phyloP scores from a whole-genome alignment of 2,888 invertebrate species.

The Papilio gigon region DNA sequence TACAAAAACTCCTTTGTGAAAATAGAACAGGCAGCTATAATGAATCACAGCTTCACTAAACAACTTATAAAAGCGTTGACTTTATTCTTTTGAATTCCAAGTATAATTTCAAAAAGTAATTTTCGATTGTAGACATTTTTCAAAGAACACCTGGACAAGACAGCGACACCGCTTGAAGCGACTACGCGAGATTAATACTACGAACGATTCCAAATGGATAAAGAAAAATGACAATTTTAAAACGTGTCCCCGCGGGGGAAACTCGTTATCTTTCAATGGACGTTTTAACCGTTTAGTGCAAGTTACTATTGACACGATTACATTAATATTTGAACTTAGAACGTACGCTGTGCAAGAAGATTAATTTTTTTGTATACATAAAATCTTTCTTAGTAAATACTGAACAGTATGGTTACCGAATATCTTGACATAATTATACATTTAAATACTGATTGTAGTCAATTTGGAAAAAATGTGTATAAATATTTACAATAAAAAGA shows the following conservation, averaged over 20 bases:
- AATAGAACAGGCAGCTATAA: neutral
- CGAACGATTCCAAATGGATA: slow-evolving; percentile 77
- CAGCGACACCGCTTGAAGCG: slow-evolving; percentile 72
- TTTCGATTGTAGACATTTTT: slow-evolving; percentile 51
- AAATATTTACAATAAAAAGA: too few relatives aligned
- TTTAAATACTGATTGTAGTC: too few relatives aligned
- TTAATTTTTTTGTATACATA: too few relatives aligned
- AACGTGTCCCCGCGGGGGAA: slow-evolving; percentile 51
- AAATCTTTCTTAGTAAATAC: too few relatives aligned
- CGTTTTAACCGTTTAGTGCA: slow-evolving; percentile 6
- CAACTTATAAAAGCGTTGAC: neutral
- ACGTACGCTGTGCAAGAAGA: too few relatives aligned
- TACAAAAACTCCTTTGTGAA: too few relatives aligned
- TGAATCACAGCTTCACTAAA: neutral
- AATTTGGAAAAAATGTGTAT: too few relatives aligned
- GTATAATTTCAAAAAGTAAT: slow-evolving; percentile 40
- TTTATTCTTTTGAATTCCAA: slow-evolving; percentile 27
- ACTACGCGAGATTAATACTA: slow-evolving; percentile 72
- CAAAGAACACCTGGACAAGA: slow-evolving; percentile 59
- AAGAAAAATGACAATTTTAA: slow-evolving; percentile 75
- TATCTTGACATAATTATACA: too few relatives aligned
- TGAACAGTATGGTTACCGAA: too few relatives aligned
- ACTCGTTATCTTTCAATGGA: slow-evolving; percentile 68
- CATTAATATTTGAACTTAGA: slow-evolving; percentile 42
- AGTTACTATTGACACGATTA: slow-evolving; percentile 7